Evolutionary conservation across 2,888 invertebrate genomes (phyloP), one percentile per base, ranked within the genome.

Genomic region (Diplazon laetatorius): DNA sequence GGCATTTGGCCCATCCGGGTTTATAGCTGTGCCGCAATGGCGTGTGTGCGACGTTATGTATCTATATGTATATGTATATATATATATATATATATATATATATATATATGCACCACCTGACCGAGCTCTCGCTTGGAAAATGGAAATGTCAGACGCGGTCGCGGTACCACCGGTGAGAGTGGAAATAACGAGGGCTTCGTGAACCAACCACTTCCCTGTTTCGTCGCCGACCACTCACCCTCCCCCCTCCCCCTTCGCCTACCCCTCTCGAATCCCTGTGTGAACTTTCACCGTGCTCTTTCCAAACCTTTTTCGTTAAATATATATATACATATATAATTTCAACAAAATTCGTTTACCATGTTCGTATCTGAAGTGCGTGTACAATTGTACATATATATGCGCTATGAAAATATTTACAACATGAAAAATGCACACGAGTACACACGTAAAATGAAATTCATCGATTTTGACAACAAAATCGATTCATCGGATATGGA

Each of bases 121-220:
- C 72, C 69, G 72, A 62, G 78, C 78, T 63, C 76, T 60, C 76
- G 80, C 52, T 69, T 69, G 79, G 80, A 78, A 83, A 84, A 83
- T 83, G 82, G 82, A 85, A 85, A 85, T 84, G 83, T 85, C 84
- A 85, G 82, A 78, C 82, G 75, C 76, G 78, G 71, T 76, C 74
- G n/a, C 52, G 25, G 52, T n/a, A 25, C n/a, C 30, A 25, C 8
- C 6, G 16, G 52, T 30, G 52, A 25, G 22, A 25, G 72, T 83
- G 77, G 78, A 84, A 84, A 82, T 83, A 84, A 84, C 81, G 80
- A 83, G 83, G 80, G 73, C 50, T 80, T 63, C 76, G 78, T 74
- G 78, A 74, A 72, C 65, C 55, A 42, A 69, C 59, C 59, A 35
- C 55, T 25, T 6, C 1, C 52, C 46, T 16, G 57, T 76, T 68